Conservation (phyloP, 2,888 invertebrate species). For the Diachrysia chrysitis region DNA sequence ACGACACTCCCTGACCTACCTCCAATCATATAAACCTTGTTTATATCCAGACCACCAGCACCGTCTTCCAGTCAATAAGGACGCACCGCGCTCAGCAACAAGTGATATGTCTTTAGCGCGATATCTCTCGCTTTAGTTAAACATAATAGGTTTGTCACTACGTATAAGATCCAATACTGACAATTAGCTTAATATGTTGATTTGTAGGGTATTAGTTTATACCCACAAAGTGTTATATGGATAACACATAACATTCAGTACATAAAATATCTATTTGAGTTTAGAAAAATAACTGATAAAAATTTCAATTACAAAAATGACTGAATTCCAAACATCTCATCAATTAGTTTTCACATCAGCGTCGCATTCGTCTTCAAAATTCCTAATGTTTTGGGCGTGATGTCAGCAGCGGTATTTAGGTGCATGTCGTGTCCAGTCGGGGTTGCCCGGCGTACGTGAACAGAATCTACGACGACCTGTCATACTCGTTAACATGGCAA, state of each 20-base stretch:
- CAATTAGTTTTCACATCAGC: constrained; percentile 56
- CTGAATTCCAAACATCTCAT: constrained; percentile 33
- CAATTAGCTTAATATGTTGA: neutral
- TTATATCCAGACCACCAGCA: constrained; percentile 41
- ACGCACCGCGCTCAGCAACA: neutral
- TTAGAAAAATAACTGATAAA: constrained; percentile 2
- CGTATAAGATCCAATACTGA: neutral
- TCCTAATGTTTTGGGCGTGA: constrained; percentile 70
- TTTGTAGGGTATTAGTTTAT: neutral
- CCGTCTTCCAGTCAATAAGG: constrained; percentile 18
- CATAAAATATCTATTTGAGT: neutral
- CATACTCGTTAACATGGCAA: constrained; percentile 61
- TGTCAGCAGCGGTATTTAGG: constrained; percentile 78
- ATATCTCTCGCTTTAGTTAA: too few relatives aligned
- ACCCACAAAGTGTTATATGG: neutral
- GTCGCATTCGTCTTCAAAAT: constrained; percentile 64
- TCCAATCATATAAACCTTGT: constrained; percentile 67
- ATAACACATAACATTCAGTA: neutral
- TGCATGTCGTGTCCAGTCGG: constrained; percentile 73
- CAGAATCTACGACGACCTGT: constrained; percentile 64
- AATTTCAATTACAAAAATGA: constrained; percentile 1
- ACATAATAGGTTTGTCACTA: too few relatives aligned
- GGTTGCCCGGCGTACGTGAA: constrained; percentile 80
- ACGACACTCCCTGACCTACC: constrained; percentile 86
- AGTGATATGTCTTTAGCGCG: neutral